A percentile compares a stretch with the other conserved stretches of the same genome.
These are phyloP conservation scores for Ormia ochracea DNA, from an alignment of 2,888 invertebrate species.

Conservation along the genomic window DNA sequence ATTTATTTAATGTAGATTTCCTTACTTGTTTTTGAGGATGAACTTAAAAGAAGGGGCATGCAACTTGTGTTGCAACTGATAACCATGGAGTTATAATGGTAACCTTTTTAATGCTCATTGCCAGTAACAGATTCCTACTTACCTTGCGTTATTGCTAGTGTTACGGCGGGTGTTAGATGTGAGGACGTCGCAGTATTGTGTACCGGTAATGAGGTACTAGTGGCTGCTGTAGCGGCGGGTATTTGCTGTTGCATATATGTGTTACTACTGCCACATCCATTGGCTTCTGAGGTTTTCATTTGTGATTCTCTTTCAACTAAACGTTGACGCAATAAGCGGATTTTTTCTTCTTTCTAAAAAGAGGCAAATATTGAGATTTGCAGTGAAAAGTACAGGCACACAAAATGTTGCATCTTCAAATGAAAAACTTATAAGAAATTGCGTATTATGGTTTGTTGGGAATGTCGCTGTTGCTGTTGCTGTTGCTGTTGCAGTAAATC, in stretches of 20 bases:
- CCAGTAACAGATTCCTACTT: constrained; percentile 47
- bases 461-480: too few relatives aligned
- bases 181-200: constrained; percentile 66
- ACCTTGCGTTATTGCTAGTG: constrained; percentile 85
- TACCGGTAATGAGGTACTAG: constrained; percentile 61
- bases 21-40: constrained; percentile 27
- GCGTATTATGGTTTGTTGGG: too few relatives aligned
- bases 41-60: neutral
- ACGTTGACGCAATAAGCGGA: constrained; percentile 87
- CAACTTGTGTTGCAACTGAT: neutral
- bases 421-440: too few relatives aligned
- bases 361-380: neutral
- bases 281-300: constrained; percentile 75
- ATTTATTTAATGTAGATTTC: constrained; percentile 23
- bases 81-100: neutral
- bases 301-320: constrained; percentile 87
- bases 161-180: constrained; percentile 79
- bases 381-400: neutral
- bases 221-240: constrained; percentile 58
- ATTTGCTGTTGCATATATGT: constrained; percentile 39
- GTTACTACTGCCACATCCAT: constrained; percentile 63
- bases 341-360: constrained; percentile 90
- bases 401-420: too few relatives aligned
- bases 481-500: too few relatives aligned
- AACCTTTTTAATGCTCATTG: neutral